Evolutionary conservation across 2,113 vertebrate species (phyloP), one percentile per base, ranked within the genome.

Genomic region (Xenopus borealis): DNA sequence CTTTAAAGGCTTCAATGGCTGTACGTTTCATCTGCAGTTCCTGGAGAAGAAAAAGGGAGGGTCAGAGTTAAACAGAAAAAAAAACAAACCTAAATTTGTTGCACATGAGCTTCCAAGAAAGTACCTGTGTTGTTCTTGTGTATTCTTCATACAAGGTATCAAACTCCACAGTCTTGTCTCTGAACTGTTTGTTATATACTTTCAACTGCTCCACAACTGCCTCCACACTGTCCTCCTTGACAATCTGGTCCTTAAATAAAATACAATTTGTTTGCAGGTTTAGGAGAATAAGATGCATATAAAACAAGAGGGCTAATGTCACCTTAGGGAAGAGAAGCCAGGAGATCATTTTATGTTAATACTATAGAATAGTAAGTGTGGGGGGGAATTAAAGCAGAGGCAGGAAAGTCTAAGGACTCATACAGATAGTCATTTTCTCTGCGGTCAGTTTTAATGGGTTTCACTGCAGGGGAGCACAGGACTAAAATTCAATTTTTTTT

Each of bases 21-120:
- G 92, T 94, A 47, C 92, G 88, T 79, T 93, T 94, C 92, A 93
- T 94, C 79, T 94, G 92, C 66, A 94, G 81, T 76, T 94, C 92
- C 92, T 94, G 84, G 0, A 11, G 14, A n/a, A 10, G 0, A 17
- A 6, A 57, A 0, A n/a, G 62, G n/a, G 2, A 4, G 53, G 45
- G 6, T 12, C 16, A 2, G 11, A 10, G 10, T 1, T 72, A 52
- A 27, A 27, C 45, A 18, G 4, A 16, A 6, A 44, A 45, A 13
- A 58, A 10, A 63, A 19, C 20, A 17, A 10, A 72, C 8, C 1
- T 4, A 62, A 33, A 12, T 16, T 33, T 13, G 12, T 2, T 40
- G 27, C 9, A 12, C 19, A 45, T 7, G 14, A 67, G 2, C 7
- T 13, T n/a, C 8, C 18, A 44, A 68, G 0, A 0, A 0, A 7